Conservation (phyloP, 2,797 vertebrate species). For the Todus mexicanus region DNA sequence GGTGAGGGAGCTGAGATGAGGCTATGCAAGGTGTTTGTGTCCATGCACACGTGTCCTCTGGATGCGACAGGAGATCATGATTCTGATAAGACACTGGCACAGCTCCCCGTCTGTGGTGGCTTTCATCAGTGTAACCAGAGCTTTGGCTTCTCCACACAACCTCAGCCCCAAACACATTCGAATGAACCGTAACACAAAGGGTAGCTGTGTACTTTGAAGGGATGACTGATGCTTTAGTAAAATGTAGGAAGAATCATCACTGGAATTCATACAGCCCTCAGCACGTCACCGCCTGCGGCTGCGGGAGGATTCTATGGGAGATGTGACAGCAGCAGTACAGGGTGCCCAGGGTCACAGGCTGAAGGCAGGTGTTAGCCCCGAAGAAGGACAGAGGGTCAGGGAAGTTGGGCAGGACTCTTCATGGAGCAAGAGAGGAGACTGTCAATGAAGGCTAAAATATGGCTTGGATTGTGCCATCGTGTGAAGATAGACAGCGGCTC, state of each 20-base stretch:
- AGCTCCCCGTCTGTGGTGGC: fast-evolving
- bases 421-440: fast-evolving
- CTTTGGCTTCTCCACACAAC: not conserved
- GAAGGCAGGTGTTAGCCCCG: not conserved
- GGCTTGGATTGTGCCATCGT: not conserved
- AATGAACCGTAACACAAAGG: not conserved
- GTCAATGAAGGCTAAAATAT: not conserved
- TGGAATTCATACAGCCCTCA: not conserved
- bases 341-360: fast-evolving
- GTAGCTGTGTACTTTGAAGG: not conserved
- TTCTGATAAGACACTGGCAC: not conserved
- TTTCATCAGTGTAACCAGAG: fast-evolving
- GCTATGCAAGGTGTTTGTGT: not conserved
- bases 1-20: not conserved
- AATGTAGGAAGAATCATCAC: not conserved
- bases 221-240: not conserved
- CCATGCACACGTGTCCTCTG: fast-evolving
- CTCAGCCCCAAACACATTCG: not conserved
- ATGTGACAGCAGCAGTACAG: not conserved
- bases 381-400: too few species aligned
- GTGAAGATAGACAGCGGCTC: not conserved
- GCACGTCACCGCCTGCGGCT: not conserved
- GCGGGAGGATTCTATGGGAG: not conserved
- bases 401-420: not conserved
- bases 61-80: not conserved